These are phyloP conservation scores for Amyelois transitella DNA, from an alignment of 1,140 invertebrate species.

Conservation along the genomic window DNA sequence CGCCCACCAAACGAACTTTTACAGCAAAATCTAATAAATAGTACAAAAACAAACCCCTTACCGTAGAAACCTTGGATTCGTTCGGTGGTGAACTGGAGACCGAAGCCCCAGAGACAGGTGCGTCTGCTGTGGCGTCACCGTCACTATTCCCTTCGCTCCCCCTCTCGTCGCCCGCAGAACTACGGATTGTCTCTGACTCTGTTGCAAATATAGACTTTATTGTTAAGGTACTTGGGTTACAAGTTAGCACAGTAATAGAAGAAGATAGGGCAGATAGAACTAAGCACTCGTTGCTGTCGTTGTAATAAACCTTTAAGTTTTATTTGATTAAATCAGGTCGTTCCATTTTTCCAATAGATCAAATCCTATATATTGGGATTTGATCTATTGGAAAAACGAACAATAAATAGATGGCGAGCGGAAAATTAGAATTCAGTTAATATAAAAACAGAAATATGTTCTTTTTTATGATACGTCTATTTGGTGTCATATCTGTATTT, in stretches of 20 bases:
- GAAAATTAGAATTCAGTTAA: no score
- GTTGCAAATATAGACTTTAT: not conserved
- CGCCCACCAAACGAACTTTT: no score
- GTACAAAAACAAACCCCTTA: slow-evolving; percentile 1
- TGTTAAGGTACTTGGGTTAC: not conserved
- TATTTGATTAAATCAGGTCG: no score
- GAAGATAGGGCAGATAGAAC: not conserved
- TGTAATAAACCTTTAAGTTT: no score
- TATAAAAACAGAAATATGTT: no score
- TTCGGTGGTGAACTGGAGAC: slow-evolving; percentile 64
- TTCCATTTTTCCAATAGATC: no score
- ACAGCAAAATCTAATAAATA: no score
- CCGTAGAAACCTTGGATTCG: slow-evolving; percentile 43
- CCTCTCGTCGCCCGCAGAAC: slow-evolving; percentile 57
- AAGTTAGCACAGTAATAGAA: not conserved
- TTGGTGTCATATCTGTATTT: no score
- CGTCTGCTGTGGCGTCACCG: slow-evolving; percentile 46
- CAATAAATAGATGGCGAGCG: no score
- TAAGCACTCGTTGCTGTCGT: not conserved
- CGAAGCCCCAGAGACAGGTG: slow-evolving; percentile 54
- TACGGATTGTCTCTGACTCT: slow-evolving; percentile 59
- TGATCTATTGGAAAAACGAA: no score
- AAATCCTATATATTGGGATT: no score
- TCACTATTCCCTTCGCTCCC: slow-evolving; percentile 58
- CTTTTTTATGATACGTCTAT: no score